Conservation (phyloP, 2,113 vertebrate genomes). For the Hippocampus zosterae region DNA sequence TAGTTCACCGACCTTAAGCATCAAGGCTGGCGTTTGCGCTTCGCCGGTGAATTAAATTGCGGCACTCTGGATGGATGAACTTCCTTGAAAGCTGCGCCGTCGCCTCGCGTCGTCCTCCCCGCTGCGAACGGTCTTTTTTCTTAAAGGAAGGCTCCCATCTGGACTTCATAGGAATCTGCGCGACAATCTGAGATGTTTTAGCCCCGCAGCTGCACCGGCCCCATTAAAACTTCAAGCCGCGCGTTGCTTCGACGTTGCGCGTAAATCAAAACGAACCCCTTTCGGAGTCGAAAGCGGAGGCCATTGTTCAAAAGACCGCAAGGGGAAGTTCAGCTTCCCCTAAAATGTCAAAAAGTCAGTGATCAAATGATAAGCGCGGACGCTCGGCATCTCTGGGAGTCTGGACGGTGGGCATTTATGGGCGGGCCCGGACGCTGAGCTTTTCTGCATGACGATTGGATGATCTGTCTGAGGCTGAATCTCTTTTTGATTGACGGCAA, state of each 20-base stretch:
- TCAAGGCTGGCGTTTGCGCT: not conserved
- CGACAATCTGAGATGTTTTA: constrained; percentile 48
- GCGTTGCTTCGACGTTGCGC: constrained; percentile 40
- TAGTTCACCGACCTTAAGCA: not conserved
- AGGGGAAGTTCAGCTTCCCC: too few relatives aligned
- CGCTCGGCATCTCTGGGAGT: too few relatives aligned
- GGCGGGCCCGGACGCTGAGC: too few relatives aligned
- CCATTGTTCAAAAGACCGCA: too few relatives aligned
- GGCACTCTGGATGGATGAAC: constrained; percentile 60
- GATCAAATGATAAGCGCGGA: too few relatives aligned
- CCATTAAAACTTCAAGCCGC: constrained; percentile 48
- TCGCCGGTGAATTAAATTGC: constrained; percentile 7
- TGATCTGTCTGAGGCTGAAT: too few relatives aligned
- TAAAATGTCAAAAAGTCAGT: too few relatives aligned
- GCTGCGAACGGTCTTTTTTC: constrained; percentile 42
- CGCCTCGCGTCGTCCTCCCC: constrained; percentile 21
- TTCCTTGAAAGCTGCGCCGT: constrained; percentile 54
- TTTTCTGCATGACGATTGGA: too few relatives aligned
- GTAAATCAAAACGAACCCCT: constrained; percentile 42
- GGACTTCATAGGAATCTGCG: constrained; percentile 46
- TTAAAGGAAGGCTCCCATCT: constrained; percentile 44
- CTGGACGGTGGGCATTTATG: too few relatives aligned
- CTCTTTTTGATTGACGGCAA: too few relatives aligned
- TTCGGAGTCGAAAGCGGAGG: not conserved
- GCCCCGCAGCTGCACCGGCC: constrained; percentile 42